phyloP scores from a whole-genome alignment of 2,113 vertebrate genomes.

The Acinonyx jubatus region DNA sequence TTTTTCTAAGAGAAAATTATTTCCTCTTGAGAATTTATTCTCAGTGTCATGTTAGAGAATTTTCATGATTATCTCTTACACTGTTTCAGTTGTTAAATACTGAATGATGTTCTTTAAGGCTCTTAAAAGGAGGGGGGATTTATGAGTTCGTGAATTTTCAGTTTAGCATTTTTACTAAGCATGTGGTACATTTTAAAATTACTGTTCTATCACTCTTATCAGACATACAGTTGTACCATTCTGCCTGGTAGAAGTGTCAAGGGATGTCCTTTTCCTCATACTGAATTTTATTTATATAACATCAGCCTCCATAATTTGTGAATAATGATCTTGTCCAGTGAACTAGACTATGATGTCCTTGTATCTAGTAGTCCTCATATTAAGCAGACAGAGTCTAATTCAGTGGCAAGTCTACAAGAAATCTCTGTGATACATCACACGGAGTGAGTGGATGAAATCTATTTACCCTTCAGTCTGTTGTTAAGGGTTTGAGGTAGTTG shows the following conservation, averaged over 20 bases:
- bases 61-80: constrained; percentile 46
- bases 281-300: constrained; percentile 3
- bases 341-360: background rate
- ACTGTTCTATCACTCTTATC: background rate
- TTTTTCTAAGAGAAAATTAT: background rate
- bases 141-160: constrained; percentile 56
- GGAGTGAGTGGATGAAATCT: background rate
- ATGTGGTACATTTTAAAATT: constrained; percentile 42
- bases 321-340: background rate
- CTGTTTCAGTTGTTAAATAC: constrained; percentile 59
- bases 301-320: background rate
- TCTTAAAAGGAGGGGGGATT: background rate
- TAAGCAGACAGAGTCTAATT: background rate
- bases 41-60: constrained; percentile 51
- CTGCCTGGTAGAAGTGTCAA: constrained; percentile 39
- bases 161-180: constrained; percentile 46
- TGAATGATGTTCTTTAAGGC: constrained; percentile 37
- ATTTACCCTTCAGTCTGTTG: background rate
- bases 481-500: background rate
- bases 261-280: background rate
- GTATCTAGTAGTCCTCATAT: background rate
- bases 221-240: background rate
- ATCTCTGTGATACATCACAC: background rate
- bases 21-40: constrained; percentile 63
- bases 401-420: background rate